phyloP scores from a whole-genome alignment of 1,140 invertebrate species.

The Calliopsis andreniformis region DNA sequence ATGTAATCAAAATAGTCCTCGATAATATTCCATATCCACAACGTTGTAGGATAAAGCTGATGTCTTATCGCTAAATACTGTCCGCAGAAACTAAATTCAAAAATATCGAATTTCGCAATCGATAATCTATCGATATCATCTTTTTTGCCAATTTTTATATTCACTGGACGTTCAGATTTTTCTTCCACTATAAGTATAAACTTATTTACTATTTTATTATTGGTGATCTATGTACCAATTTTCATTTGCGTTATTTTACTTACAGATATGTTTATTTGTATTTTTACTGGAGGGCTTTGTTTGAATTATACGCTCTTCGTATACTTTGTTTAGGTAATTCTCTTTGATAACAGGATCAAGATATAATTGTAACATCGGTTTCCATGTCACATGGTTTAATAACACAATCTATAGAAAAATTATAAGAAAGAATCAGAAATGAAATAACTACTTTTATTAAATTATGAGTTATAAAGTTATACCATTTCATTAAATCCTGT shows the following conservation, averaged over 20 bases:
- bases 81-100: slow-evolving; percentile 77
- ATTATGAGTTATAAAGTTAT: slow-evolving; percentile 17
- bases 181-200: slow-evolving; percentile 73
- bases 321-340: slow-evolving; percentile 75
- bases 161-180: slow-evolving; percentile 73
- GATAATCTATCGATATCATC: slow-evolving; percentile 54
- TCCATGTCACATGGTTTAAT: slow-evolving; percentile 78
- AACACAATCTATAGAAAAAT: slow-evolving; percentile 69
- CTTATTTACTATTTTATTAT: not conserved
- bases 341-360: slow-evolving; percentile 75
- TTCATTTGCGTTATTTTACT: slow-evolving; percentile 54
- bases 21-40: slow-evolving; percentile 78
- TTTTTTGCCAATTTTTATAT: slow-evolving; percentile 73
- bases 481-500: slow-evolving; percentile 78
- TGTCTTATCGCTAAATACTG: slow-evolving; percentile 76
- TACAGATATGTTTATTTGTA: slow-evolving; percentile 68
- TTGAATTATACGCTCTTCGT: slow-evolving; percentile 71
- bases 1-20: slow-evolving; percentile 75
- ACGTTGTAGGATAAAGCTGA: slow-evolving; percentile 75
- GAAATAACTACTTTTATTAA: too few relatives aligned
- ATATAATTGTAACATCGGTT: slow-evolving; percentile 71
- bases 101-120: slow-evolving; percentile 71
- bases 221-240: not conserved
- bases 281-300: slow-evolving; percentile 62
- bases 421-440: too few relatives aligned